A percentile compares a stretch with the other conserved stretches of the same genome.
Conservation (phyloP, 2,797 vertebrate species). For the Denticeps clupeoides region DNA sequence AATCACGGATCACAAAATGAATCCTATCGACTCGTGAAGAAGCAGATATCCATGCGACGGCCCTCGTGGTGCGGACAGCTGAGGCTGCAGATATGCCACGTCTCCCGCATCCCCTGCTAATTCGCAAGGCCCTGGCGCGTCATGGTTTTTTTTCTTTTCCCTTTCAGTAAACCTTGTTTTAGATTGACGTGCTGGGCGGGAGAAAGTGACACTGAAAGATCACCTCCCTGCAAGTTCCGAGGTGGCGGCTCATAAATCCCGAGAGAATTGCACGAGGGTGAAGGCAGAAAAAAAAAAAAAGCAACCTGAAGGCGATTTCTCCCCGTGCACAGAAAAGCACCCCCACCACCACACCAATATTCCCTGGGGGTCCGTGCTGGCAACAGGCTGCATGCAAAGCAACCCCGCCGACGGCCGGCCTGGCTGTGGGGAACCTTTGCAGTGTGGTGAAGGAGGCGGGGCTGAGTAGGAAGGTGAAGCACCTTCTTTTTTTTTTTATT, state of each 20-base stretch:
- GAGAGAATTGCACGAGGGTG: constrained; percentile 39
- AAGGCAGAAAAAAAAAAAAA: constrained; percentile 30
- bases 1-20: no score
- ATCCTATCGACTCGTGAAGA: no score
- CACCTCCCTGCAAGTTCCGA: constrained; percentile 30
- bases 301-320: constrained; percentile 61
- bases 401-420: constrained; percentile 17
- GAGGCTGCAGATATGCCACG: constrained; percentile 29
- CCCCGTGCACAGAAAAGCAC: constrained; percentile 64
- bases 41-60: constrained; percentile 13
- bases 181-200: constrained; percentile 45
- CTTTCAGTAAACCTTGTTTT: constrained; percentile 38
- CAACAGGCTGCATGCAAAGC: constrained; percentile 59
- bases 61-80: constrained; percentile 22
- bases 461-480: neutral
- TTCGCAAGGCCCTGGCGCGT: constrained; percentile 10
- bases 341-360: constrained; percentile 43
- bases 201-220: constrained; percentile 37
- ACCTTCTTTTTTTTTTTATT: neutral
- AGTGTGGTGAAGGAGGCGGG: constrained; percentile 38
- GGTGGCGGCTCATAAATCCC: constrained; percentile 71
- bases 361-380: constrained; percentile 45
- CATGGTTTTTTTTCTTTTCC: no score
- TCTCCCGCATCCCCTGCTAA: constrained; percentile 32
- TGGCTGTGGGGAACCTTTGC: constrained; percentile 44